phyloP scores from a whole-genome alignment of 2,797 vertebrate genomes.

The Spinus pinus region DNA sequence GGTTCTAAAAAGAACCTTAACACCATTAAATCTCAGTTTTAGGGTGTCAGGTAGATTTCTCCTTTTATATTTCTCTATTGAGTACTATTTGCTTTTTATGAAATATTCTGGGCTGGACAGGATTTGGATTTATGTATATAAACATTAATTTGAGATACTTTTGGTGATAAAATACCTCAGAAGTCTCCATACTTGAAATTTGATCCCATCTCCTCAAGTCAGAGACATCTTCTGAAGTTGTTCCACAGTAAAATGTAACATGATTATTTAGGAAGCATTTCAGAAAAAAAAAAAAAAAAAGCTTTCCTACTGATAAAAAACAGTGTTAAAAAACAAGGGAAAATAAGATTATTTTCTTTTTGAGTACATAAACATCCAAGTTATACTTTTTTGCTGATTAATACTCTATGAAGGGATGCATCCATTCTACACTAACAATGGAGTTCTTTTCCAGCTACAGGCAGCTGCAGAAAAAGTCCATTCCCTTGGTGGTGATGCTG shows the following conservation, averaged over 20 bases:
- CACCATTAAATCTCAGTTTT: background rate
- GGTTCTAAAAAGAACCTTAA: background rate
- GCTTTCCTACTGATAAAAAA: background rate
- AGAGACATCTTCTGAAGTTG: background rate
- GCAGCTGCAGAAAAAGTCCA: conserved; percentile 28
- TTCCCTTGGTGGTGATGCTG: conserved; percentile 33
- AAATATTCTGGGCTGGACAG: background rate
- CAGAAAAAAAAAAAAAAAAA: background rate
- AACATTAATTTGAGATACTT: background rate
- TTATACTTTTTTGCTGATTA: background rate
- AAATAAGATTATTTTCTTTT: background rate
- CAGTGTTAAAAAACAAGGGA: background rate
- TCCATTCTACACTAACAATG: background rate
- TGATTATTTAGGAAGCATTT: background rate
- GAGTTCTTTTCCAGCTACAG: conserved; percentile 67
- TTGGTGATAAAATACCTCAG: background rate
- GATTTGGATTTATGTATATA: background rate
- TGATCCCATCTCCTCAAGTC: background rate
- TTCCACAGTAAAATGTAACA: background rate
- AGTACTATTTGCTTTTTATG: background rate
- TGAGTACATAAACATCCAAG: background rate
- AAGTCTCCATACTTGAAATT: background rate
- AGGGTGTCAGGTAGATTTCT: background rate
- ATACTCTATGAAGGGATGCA: background rate
- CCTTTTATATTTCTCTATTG: background rate